These are phyloP conservation scores for Listronotus bonariensis DNA, from an alignment of 1,140 invertebrate genomes.

Conservation along the genomic window DNA sequence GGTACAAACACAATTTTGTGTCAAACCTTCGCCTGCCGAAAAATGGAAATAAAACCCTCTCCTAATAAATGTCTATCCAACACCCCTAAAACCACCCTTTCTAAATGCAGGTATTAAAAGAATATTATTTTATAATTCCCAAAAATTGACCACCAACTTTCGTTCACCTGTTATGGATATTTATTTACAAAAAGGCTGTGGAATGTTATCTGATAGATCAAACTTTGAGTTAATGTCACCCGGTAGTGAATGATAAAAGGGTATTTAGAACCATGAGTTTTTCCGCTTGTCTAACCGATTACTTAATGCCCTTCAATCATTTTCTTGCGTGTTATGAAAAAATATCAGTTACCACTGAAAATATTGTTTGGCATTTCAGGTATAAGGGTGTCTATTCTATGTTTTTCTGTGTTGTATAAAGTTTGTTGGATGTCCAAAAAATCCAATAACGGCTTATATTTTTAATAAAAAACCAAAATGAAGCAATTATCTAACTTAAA, in stretches of 20 bases:
- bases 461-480: too few species aligned
- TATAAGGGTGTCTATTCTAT: background rate
- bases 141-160: background rate
- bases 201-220: conserved; percentile 1
- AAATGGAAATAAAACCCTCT: too few species aligned
- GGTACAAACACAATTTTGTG: too few species aligned
- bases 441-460: too few species aligned
- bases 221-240: conserved; percentile 3
- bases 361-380: background rate
- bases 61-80: too few species aligned
- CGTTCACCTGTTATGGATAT: background rate
- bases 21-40: too few species aligned
- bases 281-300: conserved; percentile 6
- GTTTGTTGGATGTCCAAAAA: too few species aligned
- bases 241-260: conserved; percentile 3
- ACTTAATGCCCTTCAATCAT: conserved; percentile 3
- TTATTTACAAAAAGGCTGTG: background rate
- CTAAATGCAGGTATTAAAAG: too few species aligned
- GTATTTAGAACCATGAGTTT: conserved; percentile 3
- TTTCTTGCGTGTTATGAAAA: background rate
- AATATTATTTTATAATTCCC: too few species aligned
- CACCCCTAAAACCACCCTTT: too few species aligned
- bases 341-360: background rate
- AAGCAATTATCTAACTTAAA: too few species aligned
- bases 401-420: too few species aligned